Evolutionary conservation across 2,113 vertebrate genomes (phyloP).

Genomic region (Bos taurus): DNA sequence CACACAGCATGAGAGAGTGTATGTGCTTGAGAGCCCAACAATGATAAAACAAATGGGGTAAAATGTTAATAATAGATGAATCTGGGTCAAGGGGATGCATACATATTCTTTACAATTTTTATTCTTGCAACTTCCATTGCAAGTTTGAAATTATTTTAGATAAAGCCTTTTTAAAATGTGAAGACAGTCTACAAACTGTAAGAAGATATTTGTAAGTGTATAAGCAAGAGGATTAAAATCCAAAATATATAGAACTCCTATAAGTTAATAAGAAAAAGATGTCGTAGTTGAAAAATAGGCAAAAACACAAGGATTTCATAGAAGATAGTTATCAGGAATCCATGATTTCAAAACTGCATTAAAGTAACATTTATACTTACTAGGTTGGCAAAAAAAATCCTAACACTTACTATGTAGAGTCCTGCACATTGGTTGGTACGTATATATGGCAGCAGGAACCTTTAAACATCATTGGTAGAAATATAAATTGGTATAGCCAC

Average conservation of each 20-base stretch:
- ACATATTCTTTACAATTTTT: background rate
- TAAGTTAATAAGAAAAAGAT: background rate
- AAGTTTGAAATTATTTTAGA: background rate
- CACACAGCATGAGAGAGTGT: background rate
- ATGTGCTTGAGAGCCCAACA: background rate
- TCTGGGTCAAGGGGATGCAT: background rate
- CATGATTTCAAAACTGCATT: background rate
- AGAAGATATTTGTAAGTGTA: background rate
- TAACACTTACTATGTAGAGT: background rate
- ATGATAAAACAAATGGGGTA: background rate
- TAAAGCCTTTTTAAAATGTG: background rate
- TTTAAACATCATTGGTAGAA: background rate
- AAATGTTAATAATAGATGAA: background rate
- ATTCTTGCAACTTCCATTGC: background rate
- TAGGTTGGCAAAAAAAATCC: background rate
- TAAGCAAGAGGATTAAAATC: background rate
- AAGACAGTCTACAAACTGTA: background rate
- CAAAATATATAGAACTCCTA: background rate
- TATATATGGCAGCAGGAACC: background rate
- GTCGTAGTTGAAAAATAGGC: background rate
- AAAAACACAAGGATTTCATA: background rate
- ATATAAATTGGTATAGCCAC: background rate
- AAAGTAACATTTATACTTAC: background rate
- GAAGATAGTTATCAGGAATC: background rate
- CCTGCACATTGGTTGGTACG: background rate